Conservation (phyloP, 2,797 vertebrate genomes). For the Acanthurus tractus region DNA sequence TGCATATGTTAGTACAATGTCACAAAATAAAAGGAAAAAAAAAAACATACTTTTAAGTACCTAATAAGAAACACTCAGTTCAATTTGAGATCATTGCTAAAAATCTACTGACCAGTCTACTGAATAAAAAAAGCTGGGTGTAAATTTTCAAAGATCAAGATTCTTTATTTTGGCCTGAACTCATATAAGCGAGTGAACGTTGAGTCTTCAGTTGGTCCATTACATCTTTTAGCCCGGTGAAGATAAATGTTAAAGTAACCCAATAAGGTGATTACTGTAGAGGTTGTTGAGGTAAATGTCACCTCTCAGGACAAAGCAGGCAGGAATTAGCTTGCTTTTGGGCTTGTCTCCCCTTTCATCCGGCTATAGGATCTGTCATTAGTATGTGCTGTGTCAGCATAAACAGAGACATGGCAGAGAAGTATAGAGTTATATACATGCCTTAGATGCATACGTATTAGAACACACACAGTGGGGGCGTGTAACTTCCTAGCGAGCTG, state of each 20-base stretch:
- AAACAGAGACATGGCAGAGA: slow-evolving; percentile 16
- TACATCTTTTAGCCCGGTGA: background rate
- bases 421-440: background rate
- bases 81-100: background rate
- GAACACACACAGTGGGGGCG: slow-evolving; percentile 15
- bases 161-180: background rate
- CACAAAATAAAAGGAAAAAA: slow-evolving; percentile 48
- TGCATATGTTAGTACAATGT: slow-evolving; percentile 29
- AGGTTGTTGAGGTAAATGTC: slow-evolving; percentile 18
- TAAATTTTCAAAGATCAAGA: background rate
- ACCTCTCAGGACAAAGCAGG: slow-evolving; percentile 31
- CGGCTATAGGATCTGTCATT: slow-evolving; percentile 43
- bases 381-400: slow-evolving; percentile 55
- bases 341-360: slow-evolving; percentile 46
- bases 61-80: slow-evolving; percentile 25
- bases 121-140: background rate
- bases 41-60: slow-evolving; percentile 24
- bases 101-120: background rate
- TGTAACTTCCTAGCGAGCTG: slow-evolving; percentile 22
- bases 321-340: slow-evolving; percentile 13
- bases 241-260: background rate
- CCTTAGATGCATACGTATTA: slow-evolving; percentile 27
- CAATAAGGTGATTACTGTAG: slow-evolving; percentile 6
- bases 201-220: background rate
- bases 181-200: background rate